phyloP scores from a whole-genome alignment of 2,888 invertebrate species.

The Agonopterix heracliana region DNA sequence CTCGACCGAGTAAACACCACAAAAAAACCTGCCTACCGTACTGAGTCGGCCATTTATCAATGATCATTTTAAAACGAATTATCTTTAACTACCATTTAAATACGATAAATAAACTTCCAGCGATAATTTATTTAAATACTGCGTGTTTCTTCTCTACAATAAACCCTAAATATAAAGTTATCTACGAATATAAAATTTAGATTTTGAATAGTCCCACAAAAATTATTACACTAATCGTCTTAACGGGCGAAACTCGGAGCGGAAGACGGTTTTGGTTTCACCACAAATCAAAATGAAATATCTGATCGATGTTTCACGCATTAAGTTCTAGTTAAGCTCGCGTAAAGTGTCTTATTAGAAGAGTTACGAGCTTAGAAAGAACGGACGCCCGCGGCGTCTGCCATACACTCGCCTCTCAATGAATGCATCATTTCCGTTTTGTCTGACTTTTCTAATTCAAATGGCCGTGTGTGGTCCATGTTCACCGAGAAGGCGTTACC shows the following conservation, averaged over 20 bases:
- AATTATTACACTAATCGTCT: slow-evolving; percentile 51
- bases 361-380: slow-evolving; percentile 63
- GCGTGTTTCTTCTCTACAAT: neutral
- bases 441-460: slow-evolving; percentile 64
- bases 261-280: slow-evolving; percentile 47
- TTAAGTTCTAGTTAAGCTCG: slow-evolving; percentile 59
- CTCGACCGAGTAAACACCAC: slow-evolving; percentile 21
- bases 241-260: slow-evolving; percentile 39
- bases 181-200: slow-evolving; percentile 21
- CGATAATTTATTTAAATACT: slow-evolving; percentile 13
- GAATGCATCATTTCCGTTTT: slow-evolving; percentile 68
- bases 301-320: slow-evolving; percentile 53
- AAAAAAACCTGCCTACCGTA: slow-evolving; percentile 31
- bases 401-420: slow-evolving; percentile 50
- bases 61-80: slow-evolving; percentile 47
- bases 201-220: slow-evolving; percentile 20
- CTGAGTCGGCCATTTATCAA: slow-evolving; percentile 29
- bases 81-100: slow-evolving; percentile 34
- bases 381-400: slow-evolving; percentile 62
- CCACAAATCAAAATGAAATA: slow-evolving; percentile 66
- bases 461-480: slow-evolving; percentile 63
- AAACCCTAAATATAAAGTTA: slow-evolving; percentile 12
- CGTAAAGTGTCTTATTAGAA: slow-evolving; percentile 66
- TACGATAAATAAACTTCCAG: slow-evolving; percentile 20
- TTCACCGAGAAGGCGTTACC: slow-evolving; percentile 47